Evolutionary conservation across 2,888 invertebrate genomes (phyloP).

Genomic region (Melanargia galathea): DNA sequence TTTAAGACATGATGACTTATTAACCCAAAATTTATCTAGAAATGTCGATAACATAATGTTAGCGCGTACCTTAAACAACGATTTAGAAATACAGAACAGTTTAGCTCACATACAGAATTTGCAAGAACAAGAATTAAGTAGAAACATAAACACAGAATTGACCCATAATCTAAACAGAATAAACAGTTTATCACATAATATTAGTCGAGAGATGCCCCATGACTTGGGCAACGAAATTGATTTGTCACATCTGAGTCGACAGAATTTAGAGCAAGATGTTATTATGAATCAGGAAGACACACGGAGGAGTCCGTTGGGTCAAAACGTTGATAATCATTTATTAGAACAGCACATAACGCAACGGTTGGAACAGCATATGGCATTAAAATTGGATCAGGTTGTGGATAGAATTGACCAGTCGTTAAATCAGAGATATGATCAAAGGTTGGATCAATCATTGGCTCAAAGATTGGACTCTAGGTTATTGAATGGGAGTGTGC

Average conservation of each 20-base stretch:
- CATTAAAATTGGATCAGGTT: slow-evolving; percentile 43
- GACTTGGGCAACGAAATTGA: slow-evolving; percentile 55
- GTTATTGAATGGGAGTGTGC: slow-evolving; percentile 37
- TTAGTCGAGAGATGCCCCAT: slow-evolving; percentile 49
- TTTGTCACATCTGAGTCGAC: slow-evolving; percentile 48
- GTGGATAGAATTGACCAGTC: slow-evolving; percentile 48
- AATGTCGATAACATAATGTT: slow-evolving; percentile 52
- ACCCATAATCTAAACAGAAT: slow-evolving; percentile 48
- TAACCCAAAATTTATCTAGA: slow-evolving; percentile 47
- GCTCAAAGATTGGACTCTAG: slow-evolving; percentile 43
- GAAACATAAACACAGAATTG: slow-evolving; percentile 44
- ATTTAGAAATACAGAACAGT: slow-evolving; percentile 59
- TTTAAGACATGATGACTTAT: slow-evolving; percentile 48
- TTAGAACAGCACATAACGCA: slow-evolving; percentile 49
- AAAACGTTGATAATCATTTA: slow-evolving; percentile 43
- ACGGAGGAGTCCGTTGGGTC: slow-evolving; percentile 40
- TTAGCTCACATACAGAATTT: slow-evolving; percentile 58
- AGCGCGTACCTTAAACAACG: slow-evolving; percentile 46
- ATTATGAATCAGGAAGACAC: slow-evolving; percentile 42
- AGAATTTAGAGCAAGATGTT: slow-evolving; percentile 50
- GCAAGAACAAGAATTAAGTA: slow-evolving; percentile 57
- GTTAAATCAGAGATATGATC: slow-evolving; percentile 45
- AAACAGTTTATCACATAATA: slow-evolving; percentile 35
- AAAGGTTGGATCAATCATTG: slow-evolving; percentile 39
- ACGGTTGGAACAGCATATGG: slow-evolving; percentile 48